phyloP scores from a whole-genome alignment of 2,797 vertebrate species.

The Graptemys geographica region DNA sequence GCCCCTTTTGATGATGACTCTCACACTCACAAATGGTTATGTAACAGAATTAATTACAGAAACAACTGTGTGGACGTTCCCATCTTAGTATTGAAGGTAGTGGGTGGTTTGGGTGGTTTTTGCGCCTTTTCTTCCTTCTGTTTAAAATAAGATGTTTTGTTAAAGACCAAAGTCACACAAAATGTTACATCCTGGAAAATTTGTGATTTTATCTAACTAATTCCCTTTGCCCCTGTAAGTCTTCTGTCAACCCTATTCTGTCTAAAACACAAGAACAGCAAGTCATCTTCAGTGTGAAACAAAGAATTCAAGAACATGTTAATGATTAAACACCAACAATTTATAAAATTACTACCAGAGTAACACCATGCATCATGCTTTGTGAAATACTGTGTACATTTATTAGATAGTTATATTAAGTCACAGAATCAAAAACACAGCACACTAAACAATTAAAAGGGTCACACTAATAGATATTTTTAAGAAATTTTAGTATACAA shows the following conservation, averaged over 20 bases:
- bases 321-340: background rate
- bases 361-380: background rate
- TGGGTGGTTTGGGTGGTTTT: background rate
- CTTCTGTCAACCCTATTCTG: background rate
- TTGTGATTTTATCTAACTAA: background rate
- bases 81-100: background rate
- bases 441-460: background rate
- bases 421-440: background rate
- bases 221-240: background rate
- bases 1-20: background rate
- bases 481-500: background rate
- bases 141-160: background rate
- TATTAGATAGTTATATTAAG: background rate
- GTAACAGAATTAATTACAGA: background rate
- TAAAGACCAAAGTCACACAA: background rate
- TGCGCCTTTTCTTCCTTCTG: background rate
- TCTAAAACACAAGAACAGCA: background rate
- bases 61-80: background rate
- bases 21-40: background rate
- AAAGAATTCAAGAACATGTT: background rate
- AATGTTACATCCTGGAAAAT: background rate
- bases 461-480: background rate
- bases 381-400: background rate
- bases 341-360: background rate
- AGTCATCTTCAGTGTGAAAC: background rate